phyloP scores from a whole-genome alignment of 2,888 invertebrate species.

The Ypsolopha sequella region DNA sequence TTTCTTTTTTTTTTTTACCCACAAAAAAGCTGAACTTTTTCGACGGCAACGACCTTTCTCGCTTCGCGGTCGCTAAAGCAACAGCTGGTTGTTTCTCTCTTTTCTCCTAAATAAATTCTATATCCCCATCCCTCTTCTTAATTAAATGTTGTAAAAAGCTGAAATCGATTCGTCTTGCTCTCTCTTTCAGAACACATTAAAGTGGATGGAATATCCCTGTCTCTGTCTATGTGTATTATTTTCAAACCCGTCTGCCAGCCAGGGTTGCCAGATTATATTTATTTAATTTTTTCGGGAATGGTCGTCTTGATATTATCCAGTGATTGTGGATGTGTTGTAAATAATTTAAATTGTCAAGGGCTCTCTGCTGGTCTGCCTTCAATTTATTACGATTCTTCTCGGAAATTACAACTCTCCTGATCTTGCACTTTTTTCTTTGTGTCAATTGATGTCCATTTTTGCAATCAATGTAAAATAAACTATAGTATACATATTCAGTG shows the following conservation, averaged over 20 bases:
- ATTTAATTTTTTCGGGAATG: neutral
- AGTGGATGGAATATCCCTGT: conserved; percentile 27
- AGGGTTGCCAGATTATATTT: conserved; percentile 28
- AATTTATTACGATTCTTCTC: too few relatives aligned
- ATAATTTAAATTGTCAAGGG: too few relatives aligned
- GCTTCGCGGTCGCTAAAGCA: conserved; percentile 15
- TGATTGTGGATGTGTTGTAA: too few relatives aligned
- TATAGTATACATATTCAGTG: too few relatives aligned
- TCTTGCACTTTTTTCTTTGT: too few relatives aligned
- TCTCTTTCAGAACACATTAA: conserved; percentile 20
- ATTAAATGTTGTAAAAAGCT: conserved; percentile 39
- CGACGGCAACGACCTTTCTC: conserved; percentile 48
- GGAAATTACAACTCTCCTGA: too few relatives aligned
- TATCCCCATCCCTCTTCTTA: conserved; percentile 35
- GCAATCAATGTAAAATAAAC: too few relatives aligned
- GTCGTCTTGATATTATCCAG: neutral
- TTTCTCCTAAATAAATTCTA: conserved; percentile 26
- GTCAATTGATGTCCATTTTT: too few relatives aligned
- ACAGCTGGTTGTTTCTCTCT: conserved; percentile 19
- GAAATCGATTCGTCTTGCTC: conserved; percentile 57
- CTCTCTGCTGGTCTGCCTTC: too few relatives aligned
- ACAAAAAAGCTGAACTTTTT: neutral
- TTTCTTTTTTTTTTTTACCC: neutral
- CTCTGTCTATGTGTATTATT: conserved; percentile 24
- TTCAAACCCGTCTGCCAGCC: conserved; percentile 38